Evolutionary conservation across 2,113 vertebrate species (phyloP).

Genomic region (Cebidichthys violaceus): DNA sequence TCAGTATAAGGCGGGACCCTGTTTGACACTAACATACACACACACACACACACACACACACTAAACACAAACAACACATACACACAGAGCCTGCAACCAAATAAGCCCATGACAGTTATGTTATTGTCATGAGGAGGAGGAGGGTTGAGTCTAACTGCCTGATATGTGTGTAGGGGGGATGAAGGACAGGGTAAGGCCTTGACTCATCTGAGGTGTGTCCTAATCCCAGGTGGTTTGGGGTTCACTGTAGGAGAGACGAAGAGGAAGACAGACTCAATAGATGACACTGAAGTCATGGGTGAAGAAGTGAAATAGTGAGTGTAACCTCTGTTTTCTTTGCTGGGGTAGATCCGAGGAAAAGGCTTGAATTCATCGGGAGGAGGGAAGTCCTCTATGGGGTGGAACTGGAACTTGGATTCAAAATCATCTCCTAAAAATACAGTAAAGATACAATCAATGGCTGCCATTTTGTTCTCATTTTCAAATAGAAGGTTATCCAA

Average conservation of each 20-base stretch:
- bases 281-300: neutral
- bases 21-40: conserved; percentile 45
- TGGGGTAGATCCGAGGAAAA: conserved; percentile 93
- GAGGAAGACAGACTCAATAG: neutral
- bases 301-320: neutral
- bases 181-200: conserved; percentile 21
- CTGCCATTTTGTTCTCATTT: neutral
- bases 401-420: conserved; percentile 98
- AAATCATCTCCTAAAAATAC: conserved; percentile 88
- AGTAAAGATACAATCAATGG: conserved; percentile 22
- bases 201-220: conserved; percentile 85
- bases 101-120: conserved; percentile 9
- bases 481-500: neutral
- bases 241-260: conserved; percentile 80
- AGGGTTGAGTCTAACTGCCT: conserved; percentile 9
- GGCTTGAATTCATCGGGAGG: conserved; percentile 94
- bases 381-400: conserved; percentile 94
- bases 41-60: conserved; percentile 7
- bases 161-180: neutral
- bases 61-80: conserved; percentile 23
- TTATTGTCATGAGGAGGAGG: conserved; percentile 21
- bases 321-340: conserved; percentile 91
- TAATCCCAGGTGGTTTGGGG: conserved; percentile 84
- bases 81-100: conserved; percentile 16
- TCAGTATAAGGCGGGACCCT: conserved; percentile 51